A percentile compares a stretch with the other conserved stretches of the same genome.
Evolutionary conservation across 2,113 vertebrate species (phyloP).

Genomic region (Blennius ocellaris): DNA sequence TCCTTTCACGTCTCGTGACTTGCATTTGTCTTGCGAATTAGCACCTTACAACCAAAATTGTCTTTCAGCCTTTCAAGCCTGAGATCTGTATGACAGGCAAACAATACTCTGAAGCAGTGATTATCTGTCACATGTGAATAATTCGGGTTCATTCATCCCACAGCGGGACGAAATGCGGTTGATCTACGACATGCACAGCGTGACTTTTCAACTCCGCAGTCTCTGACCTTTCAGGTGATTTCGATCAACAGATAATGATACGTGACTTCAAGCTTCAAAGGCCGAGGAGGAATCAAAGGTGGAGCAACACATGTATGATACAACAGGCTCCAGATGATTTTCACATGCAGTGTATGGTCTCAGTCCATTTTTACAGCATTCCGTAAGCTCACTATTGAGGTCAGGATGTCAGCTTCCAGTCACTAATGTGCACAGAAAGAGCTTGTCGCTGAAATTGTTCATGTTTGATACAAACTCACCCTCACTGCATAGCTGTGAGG

Average conservation of each 20-base stretch:
- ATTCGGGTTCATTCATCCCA: not conserved
- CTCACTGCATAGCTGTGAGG: too few relatives aligned
- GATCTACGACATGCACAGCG: not conserved
- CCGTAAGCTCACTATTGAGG: not conserved
- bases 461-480: too few relatives aligned
- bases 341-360: not conserved
- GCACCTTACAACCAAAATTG: not conserved
- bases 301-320: slow-evolving; percentile 34
- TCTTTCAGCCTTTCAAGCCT: slow-evolving; percentile 13
- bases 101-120: not conserved
- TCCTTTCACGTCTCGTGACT: not conserved
- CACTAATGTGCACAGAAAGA: not conserved
- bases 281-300: slow-evolving; percentile 44
- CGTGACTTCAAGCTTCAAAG: slow-evolving; percentile 58
- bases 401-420: not conserved
- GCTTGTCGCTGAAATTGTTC: not conserved
- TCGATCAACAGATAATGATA: slow-evolving; percentile 39
- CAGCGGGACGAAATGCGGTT: not conserved
- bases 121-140: too few relatives aligned
- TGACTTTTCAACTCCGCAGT: slow-evolving; percentile 20
- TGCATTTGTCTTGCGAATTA: slow-evolving; percentile 4
- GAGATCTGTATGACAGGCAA: slow-evolving; percentile 4
- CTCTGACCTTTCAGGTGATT: slow-evolving; percentile 56
- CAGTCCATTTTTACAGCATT: slow-evolving; percentile 8
- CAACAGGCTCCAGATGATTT: slow-evolving; percentile 51